phyloP scores from a whole-genome alignment of 2,113 vertebrate species.

The Callopanchax toddi region DNA sequence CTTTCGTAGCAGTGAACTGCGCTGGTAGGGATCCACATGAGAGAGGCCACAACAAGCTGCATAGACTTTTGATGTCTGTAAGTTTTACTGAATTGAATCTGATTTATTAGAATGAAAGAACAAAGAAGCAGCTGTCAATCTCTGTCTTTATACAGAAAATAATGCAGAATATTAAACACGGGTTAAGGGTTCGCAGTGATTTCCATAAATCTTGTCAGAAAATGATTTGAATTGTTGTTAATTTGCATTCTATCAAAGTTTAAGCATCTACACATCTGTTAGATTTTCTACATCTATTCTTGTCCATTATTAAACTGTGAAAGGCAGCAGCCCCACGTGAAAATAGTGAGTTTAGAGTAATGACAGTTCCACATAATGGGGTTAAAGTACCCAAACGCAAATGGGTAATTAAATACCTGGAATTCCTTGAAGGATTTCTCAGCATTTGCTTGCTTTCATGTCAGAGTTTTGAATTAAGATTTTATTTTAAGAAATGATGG shows the following conservation, averaged over 20 bases:
- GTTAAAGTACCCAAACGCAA: not conserved
- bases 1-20: conserved; percentile 37
- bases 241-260: not conserved
- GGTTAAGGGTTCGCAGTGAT: not conserved
- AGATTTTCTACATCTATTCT: not conserved
- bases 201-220: not conserved
- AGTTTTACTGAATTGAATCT: conserved; percentile 17
- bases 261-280: not conserved
- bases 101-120: conserved; percentile 7
- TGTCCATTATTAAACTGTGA: not conserved
- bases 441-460: no score
- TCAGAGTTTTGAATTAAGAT: no score
- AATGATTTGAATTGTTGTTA: not conserved
- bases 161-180: not conserved
- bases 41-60: conserved; percentile 13
- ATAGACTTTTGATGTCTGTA: conserved; percentile 12
- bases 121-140: conserved; percentile 5
- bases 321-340: not conserved
- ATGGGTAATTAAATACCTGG: conserved; percentile 3
- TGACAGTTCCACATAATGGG: not conserved
- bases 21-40: conserved; percentile 17
- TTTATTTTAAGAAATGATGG: no score
- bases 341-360: not conserved
- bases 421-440: no score
- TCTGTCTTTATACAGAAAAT: not conserved